Evolutionary conservation across 2,888 invertebrate genomes (phyloP).

Genomic region (Patella pellucida): DNA sequence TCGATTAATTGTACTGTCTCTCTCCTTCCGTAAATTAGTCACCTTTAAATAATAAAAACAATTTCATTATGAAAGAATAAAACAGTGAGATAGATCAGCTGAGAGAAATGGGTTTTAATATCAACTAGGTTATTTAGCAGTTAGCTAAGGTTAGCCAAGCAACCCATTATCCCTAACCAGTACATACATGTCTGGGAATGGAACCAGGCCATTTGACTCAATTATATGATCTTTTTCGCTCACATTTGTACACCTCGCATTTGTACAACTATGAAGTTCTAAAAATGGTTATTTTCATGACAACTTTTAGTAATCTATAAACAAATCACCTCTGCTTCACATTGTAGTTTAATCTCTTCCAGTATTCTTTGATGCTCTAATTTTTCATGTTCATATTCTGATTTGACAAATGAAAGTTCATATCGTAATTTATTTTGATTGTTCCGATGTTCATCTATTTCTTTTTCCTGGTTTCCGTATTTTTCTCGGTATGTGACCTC

Average conservation of each 20-base stretch:
- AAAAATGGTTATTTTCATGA: too few relatives aligned
- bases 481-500: conserved; percentile 62
- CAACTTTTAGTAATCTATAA: not conserved
- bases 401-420: conserved; percentile 68
- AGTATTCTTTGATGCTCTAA: conserved; percentile 58
- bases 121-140: too few relatives aligned
- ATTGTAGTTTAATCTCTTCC: conserved; percentile 64
- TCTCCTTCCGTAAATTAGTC: conserved; percentile 64
- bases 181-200: too few relatives aligned
- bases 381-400: conserved; percentile 69
- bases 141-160: too few relatives aligned
- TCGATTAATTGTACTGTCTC: conserved; percentile 59
- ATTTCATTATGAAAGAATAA: not conserved
- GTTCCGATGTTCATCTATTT: conserved; percentile 60
- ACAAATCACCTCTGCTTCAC: conserved; percentile 67
- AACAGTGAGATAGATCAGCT: not conserved
- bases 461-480: conserved; percentile 58
- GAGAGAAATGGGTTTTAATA: too few relatives aligned
- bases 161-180: too few relatives aligned
- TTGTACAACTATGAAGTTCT: too few relatives aligned
- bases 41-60: conserved; percentile 46
- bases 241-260: too few relatives aligned
- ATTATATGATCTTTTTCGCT: too few relatives aligned
- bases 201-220: too few relatives aligned
- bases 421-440: conserved; percentile 66